Base-by-base conservation (phyloP, 1,140 invertebrate genomes). In the Chionoecetes opilio region DNA sequence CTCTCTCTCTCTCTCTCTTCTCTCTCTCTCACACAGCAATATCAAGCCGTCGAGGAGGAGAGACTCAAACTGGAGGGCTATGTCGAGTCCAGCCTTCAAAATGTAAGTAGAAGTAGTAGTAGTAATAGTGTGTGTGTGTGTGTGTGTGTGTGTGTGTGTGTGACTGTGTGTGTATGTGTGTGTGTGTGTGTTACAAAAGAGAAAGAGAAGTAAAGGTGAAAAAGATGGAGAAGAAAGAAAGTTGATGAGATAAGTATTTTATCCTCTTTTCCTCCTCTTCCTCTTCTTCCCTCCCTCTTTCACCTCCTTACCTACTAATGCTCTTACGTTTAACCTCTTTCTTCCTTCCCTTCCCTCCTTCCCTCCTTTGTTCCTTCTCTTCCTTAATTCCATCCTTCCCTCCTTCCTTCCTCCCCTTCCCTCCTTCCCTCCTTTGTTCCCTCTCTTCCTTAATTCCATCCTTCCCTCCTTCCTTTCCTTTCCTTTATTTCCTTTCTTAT, bases 31-130 rank as follows among this genome's bases (percentile, higher is more conserved):
- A 0, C 63, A n/a, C 90, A 95, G 94, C 94, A 95, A 95, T 95
- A 91, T 53, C 94, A 95, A 35, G 94, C 94, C 11, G 14, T 95
- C 82, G 94, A 95, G 38, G 94, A 95, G 46, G 94, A 95, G 63
- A 91, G 86, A 26, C 38, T 91, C 9, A 95, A 95, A 63, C 31
- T 95, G 84, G 94, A 95, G 46, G 41, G 90, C 14, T 95, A 87
- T n/a, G 91, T 95, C 0, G 94, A 95, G 53, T 46, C 35, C 32
- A 92, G 90, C 34, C 94, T 95, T 1, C 94, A 95, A 75, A 95
- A 95, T 82, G 94, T 95, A 85, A 95, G 94, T 95, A 87, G 5
- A n/a, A n/a, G 63, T 75, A n/a, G n/a, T 75, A n/a, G 63, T 75
- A n/a, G 63, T 75, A n/a, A 26, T 75, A n/a, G 63, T 75, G 6